Percentiles rank a stretch among this genome's conserved stretches.
Evolutionary conservation across 1,140 invertebrate genomes (phyloP).

Genomic region (Drosophila arizonae): DNA sequence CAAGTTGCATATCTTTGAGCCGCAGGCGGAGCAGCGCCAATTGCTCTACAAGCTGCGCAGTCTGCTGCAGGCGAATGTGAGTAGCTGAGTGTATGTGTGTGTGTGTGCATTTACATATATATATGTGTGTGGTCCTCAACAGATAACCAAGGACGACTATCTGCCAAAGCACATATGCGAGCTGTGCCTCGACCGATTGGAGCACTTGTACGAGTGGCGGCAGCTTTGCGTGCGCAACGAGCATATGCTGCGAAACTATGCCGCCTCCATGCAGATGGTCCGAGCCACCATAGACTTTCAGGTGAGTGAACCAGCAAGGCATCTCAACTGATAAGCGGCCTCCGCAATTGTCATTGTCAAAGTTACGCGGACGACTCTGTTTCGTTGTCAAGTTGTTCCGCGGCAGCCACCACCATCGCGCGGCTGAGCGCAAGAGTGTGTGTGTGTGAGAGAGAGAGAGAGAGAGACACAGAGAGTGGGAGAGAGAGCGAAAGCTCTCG

Average conservation of each 20-base stretch:
- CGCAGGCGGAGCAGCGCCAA: conserved; percentile 87
- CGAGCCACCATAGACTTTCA: conserved; percentile 87
- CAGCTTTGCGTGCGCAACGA: conserved; percentile 86
- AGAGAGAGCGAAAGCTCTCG: conserved; percentile 28
- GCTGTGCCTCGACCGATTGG: conserved; percentile 86
- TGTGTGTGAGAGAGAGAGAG: neutral
- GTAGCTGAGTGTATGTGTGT: conserved; percentile 17
- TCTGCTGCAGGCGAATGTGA: conserved; percentile 85
- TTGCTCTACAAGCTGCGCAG: conserved; percentile 87
- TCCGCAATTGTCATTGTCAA: conserved; percentile 48
- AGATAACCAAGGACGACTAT: conserved; percentile 88
- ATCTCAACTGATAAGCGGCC: conserved; percentile 37
- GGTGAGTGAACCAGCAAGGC: conserved; percentile 44
- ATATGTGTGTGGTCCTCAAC: conserved; percentile 33
- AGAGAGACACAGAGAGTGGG: neutral
- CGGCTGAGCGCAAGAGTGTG: conserved; percentile 1
- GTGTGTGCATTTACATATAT: neutral
- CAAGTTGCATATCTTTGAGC: conserved; percentile 87
- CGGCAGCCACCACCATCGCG: conserved; percentile 44
- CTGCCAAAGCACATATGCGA: conserved; percentile 89
- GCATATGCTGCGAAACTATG: conserved; percentile 87
- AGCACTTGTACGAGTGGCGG: conserved; percentile 88
- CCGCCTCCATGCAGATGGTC: conserved; percentile 86
- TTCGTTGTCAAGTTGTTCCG: conserved; percentile 56
- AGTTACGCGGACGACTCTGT: conserved; percentile 45